Percentiles rank a stretch among this genome's conserved stretches.
These are phyloP conservation scores for Semotilus atromaculatus DNA, from an alignment of 2,797 vertebrate species.

Conservation along the genomic window DNA sequence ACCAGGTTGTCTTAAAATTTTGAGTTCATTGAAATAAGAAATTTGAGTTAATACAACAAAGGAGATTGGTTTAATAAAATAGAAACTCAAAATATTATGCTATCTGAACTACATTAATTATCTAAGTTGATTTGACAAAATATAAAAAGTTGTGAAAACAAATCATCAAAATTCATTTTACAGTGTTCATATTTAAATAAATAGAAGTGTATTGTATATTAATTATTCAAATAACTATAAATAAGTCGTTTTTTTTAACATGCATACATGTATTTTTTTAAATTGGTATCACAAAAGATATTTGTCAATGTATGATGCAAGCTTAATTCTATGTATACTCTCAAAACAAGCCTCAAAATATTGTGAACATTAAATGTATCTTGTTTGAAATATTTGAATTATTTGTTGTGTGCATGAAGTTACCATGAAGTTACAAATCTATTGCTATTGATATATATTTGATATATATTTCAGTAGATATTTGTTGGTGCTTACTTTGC, in stretches of 20 bases:
- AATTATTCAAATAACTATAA: not conserved
- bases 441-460: not conserved
- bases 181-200: not conserved
- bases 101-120: too few relatives aligned
- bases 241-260: not conserved
- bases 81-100: too few relatives aligned
- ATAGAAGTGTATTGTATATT: not conserved
- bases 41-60: too few relatives aligned
- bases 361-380: not conserved
- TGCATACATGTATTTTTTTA: not conserved
- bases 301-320: not conserved
- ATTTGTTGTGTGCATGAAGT: not conserved
- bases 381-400: not conserved
- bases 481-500: conserved; percentile 76
- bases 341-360: not conserved
- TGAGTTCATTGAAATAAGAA: too few relatives aligned
- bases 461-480: not conserved
- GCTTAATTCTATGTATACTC: not conserved
- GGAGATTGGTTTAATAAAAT: too few relatives aligned
- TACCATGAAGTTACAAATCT: not conserved
- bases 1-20: too few relatives aligned
- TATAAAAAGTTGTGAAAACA: too few relatives aligned
- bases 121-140: too few relatives aligned
- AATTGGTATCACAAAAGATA: not conserved
- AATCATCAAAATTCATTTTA: too few relatives aligned